Base-by-base conservation (phyloP, 2,113 vertebrate species). In the Rhinogobius similis region DNA sequence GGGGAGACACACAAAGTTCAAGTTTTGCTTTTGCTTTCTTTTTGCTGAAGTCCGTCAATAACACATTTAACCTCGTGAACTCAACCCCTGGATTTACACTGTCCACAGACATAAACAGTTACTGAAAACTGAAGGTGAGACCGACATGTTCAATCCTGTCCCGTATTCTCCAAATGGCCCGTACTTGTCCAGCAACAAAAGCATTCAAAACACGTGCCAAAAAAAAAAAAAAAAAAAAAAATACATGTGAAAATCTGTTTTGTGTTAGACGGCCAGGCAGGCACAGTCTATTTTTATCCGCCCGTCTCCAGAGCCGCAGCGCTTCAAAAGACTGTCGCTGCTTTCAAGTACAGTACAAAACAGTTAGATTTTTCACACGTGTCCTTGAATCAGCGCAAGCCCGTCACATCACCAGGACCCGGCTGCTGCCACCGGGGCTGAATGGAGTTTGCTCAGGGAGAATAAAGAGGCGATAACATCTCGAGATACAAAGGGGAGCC, bases 81-180 rank as follows among this genome's bases (percentile, higher is more conserved):
- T 26, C 14, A 59, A 20, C 29, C 11, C 29, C n/a, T 21, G 16
- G n/a, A 20, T 16, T 27, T 43, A 48, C 6, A 46, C 44, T 32
- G 52, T 62, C 61, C n/a, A 69, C n/a, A 68, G 10, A 68, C 10
- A 10, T 53, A n/a, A 16, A 67, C 26, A 73, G 52, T 41, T 41
- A 41, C 39, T 24, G 55, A 59, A 56, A 46, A 62, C 8, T 62
- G 3, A 24, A 70, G 67, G 50, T 50, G 52, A 62, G 29, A 27
- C 53, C 18, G 72, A 74, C 81, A 86, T 65, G 83, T 82, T 85
- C 65, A 70, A 69, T 86, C 85, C 73, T 71, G 77, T 86, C 84
- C 72, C 70, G 77, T 86, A 32, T 73, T 63, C 39, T 81, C 72
- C 75, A 50, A 41, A 48, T 69, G 80, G 41, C 67, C 73, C 72